A percentile compares a stretch with the other conserved stretches of the same genome.
These are phyloP conservation scores for Hippasteria phrygiana DNA, from an alignment of 53 echinoderm and acorn worm species.

Conservation along the genomic window DNA sequence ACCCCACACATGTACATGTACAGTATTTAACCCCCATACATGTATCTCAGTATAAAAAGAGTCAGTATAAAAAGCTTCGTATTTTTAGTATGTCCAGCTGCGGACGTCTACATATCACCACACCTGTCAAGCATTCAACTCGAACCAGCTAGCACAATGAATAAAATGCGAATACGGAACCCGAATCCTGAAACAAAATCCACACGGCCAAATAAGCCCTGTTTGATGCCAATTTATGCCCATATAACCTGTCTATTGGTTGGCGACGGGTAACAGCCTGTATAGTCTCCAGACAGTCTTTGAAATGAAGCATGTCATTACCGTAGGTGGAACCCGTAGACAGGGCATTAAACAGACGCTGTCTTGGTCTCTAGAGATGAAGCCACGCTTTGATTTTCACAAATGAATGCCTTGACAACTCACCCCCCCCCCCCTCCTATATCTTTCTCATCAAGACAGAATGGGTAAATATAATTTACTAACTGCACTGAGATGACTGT, in stretches of 20 bases:
- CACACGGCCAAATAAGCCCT: background rate
- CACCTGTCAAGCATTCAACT: too few species aligned
- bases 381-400: background rate
- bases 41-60: too few species aligned
- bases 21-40: too few species aligned
- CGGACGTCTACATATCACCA: too few species aligned
- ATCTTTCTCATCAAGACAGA: too few species aligned
- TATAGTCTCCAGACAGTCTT: constrained; percentile 14
- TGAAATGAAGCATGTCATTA: constrained; percentile 15
- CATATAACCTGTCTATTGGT: background rate
- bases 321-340: background rate
- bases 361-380: constrained; percentile 1
- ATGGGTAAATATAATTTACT: too few species aligned
- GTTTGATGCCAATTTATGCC: background rate
- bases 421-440: too few species aligned
- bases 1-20: too few species aligned
- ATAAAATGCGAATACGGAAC: background rate
- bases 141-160: background rate
- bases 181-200: background rate
- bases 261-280: background rate
- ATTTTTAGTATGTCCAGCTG: too few species aligned
- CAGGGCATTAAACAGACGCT: background rate
- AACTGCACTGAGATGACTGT: too few species aligned
- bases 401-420: too few species aligned
- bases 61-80: too few species aligned